Evolutionary conservation across 1,140 invertebrate species (phyloP).

Genomic region (Akabosia matsudoensis): DNA sequence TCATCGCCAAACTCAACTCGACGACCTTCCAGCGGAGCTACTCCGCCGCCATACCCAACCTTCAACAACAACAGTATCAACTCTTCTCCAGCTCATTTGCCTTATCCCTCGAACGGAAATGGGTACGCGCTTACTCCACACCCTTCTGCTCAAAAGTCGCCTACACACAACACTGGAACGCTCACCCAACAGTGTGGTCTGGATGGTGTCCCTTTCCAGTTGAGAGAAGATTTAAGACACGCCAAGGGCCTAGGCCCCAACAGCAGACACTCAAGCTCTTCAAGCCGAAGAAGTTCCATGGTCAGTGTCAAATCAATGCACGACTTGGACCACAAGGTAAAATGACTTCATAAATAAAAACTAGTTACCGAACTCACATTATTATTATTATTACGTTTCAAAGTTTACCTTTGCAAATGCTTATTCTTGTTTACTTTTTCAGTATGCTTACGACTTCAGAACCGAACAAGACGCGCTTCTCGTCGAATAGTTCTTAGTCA

Average conservation of each 20-base stretch:
- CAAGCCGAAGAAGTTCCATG: neutral
- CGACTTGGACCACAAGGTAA: conserved; percentile 41
- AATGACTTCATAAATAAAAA: neutral
- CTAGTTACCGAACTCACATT: too few species aligned
- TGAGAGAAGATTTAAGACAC: conserved; percentile 37
- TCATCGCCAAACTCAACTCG: too few species aligned
- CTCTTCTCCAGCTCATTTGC: neutral
- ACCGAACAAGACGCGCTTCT: conserved; percentile 36
- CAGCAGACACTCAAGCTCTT: neutral
- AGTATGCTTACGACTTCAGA: conserved; percentile 43
- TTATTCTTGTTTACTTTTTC: conserved; percentile 14
- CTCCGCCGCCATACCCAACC: neutral
- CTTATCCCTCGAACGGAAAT: neutral
- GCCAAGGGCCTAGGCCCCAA: neutral
- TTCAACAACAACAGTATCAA: neutral
- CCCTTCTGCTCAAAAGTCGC: neutral
- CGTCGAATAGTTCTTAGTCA: neutral
- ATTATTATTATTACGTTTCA: too few species aligned
- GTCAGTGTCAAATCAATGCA: conserved; percentile 32
- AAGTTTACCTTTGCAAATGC: neutral
- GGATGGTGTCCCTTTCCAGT: conserved; percentile 41
- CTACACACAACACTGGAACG: conserved; percentile 22
- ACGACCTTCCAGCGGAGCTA: neutral
- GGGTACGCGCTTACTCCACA: neutral
- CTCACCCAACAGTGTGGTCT: conserved; percentile 30